Evolutionary conservation across 2,113 vertebrate genomes (phyloP).

Genomic region (Danionella cerebrum): DNA sequence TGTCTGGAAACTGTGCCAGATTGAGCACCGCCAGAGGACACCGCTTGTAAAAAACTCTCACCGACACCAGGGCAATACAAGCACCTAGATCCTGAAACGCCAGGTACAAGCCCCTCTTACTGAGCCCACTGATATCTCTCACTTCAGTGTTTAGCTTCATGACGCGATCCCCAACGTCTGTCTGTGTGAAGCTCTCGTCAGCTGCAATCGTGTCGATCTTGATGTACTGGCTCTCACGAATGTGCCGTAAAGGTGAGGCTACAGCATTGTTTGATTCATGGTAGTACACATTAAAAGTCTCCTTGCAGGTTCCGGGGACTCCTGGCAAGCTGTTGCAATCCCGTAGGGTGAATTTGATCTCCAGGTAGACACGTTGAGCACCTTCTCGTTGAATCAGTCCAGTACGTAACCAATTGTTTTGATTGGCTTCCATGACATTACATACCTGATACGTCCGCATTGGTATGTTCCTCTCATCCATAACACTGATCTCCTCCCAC

Average conservation of each 20-base stretch:
- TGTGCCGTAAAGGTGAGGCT: conserved; percentile 56
- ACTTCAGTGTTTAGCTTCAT: conserved; percentile 99
- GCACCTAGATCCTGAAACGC: conserved; percentile 97
- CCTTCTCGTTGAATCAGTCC: conserved; percentile 87
- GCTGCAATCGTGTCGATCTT: conserved; percentile 76
- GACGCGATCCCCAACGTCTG: conserved; percentile 90
- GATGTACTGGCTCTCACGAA: conserved; percentile 54
- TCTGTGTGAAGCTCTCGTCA: conserved; percentile 78
- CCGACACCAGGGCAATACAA: conserved; percentile 94
- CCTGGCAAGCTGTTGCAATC: conserved; percentile 97
- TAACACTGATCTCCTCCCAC: conserved; percentile 62
- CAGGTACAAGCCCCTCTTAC: conserved; percentile 87
- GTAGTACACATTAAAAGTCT: conserved; percentile 98
- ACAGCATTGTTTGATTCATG: conserved; percentile 86
- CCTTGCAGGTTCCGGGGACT: conserved; percentile 94
- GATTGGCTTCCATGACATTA: conserved; percentile 96
- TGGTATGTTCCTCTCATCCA: conserved; percentile 55
- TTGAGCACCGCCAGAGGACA: conserved; percentile 93
- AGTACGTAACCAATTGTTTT: conserved; percentile 99
- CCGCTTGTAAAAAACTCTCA: conserved; percentile 96
- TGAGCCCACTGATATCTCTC: conserved; percentile 88
- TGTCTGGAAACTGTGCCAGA: conserved; percentile 92
- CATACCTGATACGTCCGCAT: conserved; percentile 80
- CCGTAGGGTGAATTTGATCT: conserved; percentile 96
- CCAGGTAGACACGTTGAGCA: conserved; percentile 89